phyloP scores from a whole-genome alignment of 2,888 invertebrate species.

The Chymomyza procnemis region DNA sequence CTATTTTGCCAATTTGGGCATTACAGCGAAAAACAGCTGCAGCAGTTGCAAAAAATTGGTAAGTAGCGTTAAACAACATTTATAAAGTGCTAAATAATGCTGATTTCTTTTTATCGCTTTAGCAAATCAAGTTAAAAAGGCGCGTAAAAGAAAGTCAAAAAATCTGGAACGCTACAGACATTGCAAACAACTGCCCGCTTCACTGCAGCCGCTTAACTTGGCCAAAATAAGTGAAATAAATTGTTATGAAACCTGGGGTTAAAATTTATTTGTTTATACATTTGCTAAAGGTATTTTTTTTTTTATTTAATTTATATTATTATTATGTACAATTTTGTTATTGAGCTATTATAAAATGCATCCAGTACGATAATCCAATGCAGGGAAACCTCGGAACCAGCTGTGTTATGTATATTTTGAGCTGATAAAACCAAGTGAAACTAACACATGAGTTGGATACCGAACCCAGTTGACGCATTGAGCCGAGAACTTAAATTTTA shows the following conservation, averaged over 20 bases:
- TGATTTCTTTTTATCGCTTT: background rate
- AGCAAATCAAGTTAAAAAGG: conserved; percentile 15
- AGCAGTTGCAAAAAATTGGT: conserved; percentile 64
- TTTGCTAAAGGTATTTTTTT: no score
- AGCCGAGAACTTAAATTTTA: no score
- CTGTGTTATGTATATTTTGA: no score
- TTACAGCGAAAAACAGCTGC: conserved; percentile 61
- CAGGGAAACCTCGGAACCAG: no score
- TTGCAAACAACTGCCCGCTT: conserved; percentile 33
- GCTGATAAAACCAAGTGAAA: no score
- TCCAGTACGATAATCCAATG: no score
- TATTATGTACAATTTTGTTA: no score
- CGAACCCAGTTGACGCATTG: no score
- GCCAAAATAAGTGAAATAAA: conserved; percentile 28
- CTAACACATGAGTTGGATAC: no score
- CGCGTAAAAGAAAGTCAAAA: conserved; percentile 25
- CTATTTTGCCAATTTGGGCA: conserved; percentile 73
- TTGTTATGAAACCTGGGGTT: conserved; percentile 39
- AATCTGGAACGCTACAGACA: background rate
- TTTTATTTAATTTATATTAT: no score
- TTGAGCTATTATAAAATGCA: no score
- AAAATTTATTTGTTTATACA: no score
- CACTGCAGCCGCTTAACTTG: conserved; percentile 33
- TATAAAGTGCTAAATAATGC: background rate
- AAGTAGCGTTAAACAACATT: background rate